Percentiles rank a stretch among this genome's conserved stretches.
phyloP scores from a whole-genome alignment of 2,888 invertebrate genomes.

The Sminthurides aquaticus region DNA sequence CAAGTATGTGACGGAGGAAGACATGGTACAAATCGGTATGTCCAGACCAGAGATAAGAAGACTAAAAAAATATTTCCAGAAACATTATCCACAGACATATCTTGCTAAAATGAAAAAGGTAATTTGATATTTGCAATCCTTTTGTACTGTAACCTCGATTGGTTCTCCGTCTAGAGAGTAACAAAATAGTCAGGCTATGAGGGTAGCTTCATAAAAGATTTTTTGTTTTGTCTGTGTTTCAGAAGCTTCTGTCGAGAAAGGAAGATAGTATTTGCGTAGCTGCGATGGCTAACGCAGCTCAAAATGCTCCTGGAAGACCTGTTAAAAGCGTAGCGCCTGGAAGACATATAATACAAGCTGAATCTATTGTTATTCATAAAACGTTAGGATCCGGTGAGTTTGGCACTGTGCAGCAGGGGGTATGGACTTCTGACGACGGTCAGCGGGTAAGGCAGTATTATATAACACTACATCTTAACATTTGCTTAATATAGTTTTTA shows the following conservation, averaged over 20 bases:
- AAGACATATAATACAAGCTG: conserved; percentile 51
- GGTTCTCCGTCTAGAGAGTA: no score
- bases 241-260: conserved; percentile 58
- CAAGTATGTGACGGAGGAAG: conserved; percentile 90
- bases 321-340: conserved; percentile 33
- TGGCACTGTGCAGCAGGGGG: conserved; percentile 94
- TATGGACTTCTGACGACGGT: conserved; percentile 85
- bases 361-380: conserved; percentile 86
- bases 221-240: conserved; percentile 34
- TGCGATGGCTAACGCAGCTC: conserved; percentile 37
- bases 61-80: conserved; percentile 85
- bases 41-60: conserved; percentile 91
- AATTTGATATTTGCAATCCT: conserved; percentile 13
- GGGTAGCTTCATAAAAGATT: no score
- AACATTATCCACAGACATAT: conserved; percentile 88
- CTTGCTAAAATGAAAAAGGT: conserved; percentile 81
- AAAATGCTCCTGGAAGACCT: conserved; percentile 28
- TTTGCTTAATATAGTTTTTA: no score
- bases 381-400: conserved; percentile 95
- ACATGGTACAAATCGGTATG: conserved; percentile 82
- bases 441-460: conserved; percentile 62
- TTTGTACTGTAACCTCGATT: no score
- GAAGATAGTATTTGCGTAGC: conserved; percentile 46
- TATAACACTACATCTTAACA: neutral
- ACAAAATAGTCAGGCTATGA: no score